Percentiles rank a stretch among this genome's conserved stretches.
phyloP scores from a whole-genome alignment of 2,888 invertebrate genomes.

The Amphimallon solstitiale region DNA sequence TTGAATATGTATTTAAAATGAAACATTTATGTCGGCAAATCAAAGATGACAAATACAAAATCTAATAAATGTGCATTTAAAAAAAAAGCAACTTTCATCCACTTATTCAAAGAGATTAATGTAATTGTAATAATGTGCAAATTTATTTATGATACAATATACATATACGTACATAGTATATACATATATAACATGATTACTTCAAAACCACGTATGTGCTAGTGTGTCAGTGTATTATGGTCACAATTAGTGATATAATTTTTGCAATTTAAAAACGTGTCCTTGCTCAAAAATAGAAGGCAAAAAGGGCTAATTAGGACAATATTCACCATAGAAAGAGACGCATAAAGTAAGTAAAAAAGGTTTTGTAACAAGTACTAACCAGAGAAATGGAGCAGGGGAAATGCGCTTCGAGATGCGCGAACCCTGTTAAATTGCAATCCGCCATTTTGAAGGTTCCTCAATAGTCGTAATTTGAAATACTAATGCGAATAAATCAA shows the following conservation, averaged over 20 bases:
- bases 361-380: no score
- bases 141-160: conserved; percentile 42
- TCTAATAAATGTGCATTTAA: conserved; percentile 48
- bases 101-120: neutral
- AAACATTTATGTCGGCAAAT: conserved; percentile 53
- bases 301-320: neutral
- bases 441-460: no score
- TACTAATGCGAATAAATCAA: no score
- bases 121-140: conserved; percentile 41
- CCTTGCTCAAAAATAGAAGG: no score
- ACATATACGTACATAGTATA: conserved; percentile 24
- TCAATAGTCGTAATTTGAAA: no score
- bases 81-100: conserved; percentile 29
- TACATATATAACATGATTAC: conserved; percentile 43
- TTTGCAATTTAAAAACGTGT: neutral
- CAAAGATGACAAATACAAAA: conserved; percentile 19
- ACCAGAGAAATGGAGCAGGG: no score
- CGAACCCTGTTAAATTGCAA: no score
- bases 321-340: neutral
- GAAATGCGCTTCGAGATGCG: no score
- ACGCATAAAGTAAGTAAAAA: no score
- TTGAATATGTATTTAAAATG: conserved; percentile 54
- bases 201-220: conserved; percentile 33
- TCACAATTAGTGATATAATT: conserved; percentile 37
- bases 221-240: conserved; percentile 40